Base-by-base conservation (phyloP, 2,888 invertebrate species). In the Thyatira batis region DNA sequence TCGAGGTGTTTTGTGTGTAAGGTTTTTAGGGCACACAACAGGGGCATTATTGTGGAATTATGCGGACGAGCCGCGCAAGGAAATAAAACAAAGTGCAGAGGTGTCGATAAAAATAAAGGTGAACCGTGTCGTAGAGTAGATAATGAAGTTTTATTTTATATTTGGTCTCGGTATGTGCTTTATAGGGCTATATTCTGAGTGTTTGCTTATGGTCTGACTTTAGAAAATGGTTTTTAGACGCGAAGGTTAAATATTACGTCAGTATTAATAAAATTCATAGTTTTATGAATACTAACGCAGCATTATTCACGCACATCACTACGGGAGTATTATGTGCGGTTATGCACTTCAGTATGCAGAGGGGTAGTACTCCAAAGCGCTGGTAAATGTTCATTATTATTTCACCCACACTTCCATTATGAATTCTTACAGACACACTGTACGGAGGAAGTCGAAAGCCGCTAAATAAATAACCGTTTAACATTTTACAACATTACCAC, bases 51-150 rank as follows among this genome's bases (percentile, higher is more conserved):
- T 78, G 77, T 76, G 80, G 81, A 87, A 89, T 89, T 86, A 88
- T 87, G 82, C 80, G 82, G 70, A 77, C 75, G 83, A 80, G 82
- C 78, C 81, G 85, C 75, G 84, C 81, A 84, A 85, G 78, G 77
- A 87, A 89, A 91, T 87, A 89, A 87, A 89, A 86, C 84, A 82
- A 82, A 87, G 82, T 85, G 84, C 81, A 80, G 76, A 85, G 87
- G 88, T 89, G 85, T 84, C 76, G 81, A 63, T 64, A 67, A 65
- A 73, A 80, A 78, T 82, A 82, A 80, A 84, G 78, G 81, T 77
- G 78, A 76, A 20, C 9, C 73, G 58, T 53, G 66, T 61, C 54
- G 71, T 65, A 27, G 64, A 48, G 43, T 20, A 20, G 44, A 33
- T 33, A 43, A 17, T 46, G 25, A 23, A 25, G 8, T 8, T 46